Conservation (phyloP, 2,113 vertebrate species). For the Amblyopsis rosae region DNA sequence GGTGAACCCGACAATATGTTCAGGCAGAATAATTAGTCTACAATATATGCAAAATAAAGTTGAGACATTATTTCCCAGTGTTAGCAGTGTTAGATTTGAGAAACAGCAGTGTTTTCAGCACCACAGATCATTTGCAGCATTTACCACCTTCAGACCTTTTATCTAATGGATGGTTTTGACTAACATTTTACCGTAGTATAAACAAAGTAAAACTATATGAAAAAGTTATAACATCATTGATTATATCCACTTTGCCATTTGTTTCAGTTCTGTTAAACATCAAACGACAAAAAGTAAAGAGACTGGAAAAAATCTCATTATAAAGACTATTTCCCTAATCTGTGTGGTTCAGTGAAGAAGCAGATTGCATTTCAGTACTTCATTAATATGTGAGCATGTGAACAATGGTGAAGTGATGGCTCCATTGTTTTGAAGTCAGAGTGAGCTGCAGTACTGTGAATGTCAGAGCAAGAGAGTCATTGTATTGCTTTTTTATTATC, state of each 20-base stretch:
- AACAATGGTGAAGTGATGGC: constrained; percentile 64
- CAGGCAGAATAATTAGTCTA: too few species aligned
- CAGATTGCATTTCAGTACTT: constrained; percentile 73
- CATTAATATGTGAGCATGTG: constrained; percentile 71
- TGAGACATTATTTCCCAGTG: neutral
- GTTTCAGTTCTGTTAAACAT: constrained; percentile 41
- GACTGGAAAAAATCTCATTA: constrained; percentile 64
- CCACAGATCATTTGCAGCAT: too few species aligned
- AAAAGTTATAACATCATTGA: neutral
- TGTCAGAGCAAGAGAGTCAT: constrained; percentile 11
- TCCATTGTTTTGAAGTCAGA: constrained; percentile 60
- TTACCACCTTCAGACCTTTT: too few species aligned
- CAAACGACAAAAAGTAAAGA: constrained; percentile 57
- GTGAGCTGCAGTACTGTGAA: constrained; percentile 20
- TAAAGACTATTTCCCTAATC: constrained; percentile 66
- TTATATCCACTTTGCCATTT: constrained; percentile 15
- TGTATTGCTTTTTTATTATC: constrained; percentile 18
- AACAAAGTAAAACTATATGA: neutral
- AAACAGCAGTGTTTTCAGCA: neutral
- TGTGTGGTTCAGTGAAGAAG: constrained; percentile 68
- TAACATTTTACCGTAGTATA: neutral
- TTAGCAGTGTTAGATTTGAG: neutral
- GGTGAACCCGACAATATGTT: too few species aligned
- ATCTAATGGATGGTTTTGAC: too few species aligned
- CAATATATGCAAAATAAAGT: too few species aligned